Conservation (phyloP, 2,888 invertebrate genomes). For the Tipula vernalis region DNA sequence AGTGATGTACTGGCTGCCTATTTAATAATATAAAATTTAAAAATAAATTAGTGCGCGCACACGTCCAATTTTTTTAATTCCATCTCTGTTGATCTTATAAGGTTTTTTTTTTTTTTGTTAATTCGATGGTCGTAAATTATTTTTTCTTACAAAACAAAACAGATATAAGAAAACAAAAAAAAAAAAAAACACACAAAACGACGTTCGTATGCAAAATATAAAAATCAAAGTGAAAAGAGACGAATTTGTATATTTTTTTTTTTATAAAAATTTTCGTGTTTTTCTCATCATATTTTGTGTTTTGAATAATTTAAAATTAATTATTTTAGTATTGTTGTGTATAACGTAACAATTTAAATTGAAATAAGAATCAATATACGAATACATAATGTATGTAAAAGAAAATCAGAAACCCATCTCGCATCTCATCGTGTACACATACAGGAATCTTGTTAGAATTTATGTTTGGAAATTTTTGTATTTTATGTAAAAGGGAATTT, state of each 20-base stretch:
- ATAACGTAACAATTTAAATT: neutral
- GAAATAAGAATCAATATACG: neutral
- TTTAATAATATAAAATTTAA: neutral
- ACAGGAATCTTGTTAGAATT: neutral
- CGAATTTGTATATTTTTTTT: neutral
- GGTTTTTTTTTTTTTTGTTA: neutral
- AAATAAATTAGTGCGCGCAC: neutral
- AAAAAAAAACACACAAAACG: neutral
- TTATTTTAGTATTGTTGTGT: neutral
- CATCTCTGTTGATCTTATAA: neutral
- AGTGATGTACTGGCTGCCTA: neutral
- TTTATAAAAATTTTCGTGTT: neutral
- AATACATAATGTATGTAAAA: neutral
- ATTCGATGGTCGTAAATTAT: neutral
- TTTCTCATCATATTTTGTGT: constrained; percentile 10
- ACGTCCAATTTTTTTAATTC: neutral
- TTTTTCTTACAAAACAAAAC: neutral
- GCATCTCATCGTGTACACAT: neutral
- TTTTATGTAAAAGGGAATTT: neutral
- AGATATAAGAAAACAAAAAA: neutral
- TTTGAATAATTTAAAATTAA: constrained; percentile 10
- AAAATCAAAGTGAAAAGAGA: neutral
- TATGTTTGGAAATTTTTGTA: neutral
- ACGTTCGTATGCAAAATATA: neutral
- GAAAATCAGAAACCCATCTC: neutral